These are phyloP conservation scores for Acleris cristana DNA, from an alignment of 2,888 invertebrate genomes.

Conservation along the genomic window DNA sequence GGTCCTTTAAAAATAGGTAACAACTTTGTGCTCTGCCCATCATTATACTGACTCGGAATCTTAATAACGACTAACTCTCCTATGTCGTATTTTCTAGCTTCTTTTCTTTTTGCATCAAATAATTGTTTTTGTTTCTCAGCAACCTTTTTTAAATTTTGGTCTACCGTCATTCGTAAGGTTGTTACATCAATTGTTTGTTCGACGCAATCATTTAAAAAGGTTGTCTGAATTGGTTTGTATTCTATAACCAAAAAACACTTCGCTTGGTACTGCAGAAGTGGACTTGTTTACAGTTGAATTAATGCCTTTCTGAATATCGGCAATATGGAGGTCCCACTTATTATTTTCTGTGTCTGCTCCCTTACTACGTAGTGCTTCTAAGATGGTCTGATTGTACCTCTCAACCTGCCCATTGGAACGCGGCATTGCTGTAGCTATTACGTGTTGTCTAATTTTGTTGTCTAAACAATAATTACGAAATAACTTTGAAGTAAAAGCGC, in stretches of 20 bases:
- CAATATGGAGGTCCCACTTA: constrained; percentile 2
- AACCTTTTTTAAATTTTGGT: constrained; percentile 39
- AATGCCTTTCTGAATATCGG: constrained; percentile 10
- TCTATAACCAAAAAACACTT: constrained; percentile 43
- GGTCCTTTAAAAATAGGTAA: constrained; percentile 44
- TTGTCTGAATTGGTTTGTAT: constrained; percentile 35
- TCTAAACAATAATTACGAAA: constrained; percentile 40
- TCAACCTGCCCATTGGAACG: constrained; percentile 6
- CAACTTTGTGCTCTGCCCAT: constrained; percentile 44
- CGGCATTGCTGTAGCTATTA: constrained; percentile 6
- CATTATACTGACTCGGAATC: constrained; percentile 42
- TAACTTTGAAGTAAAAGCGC: constrained; percentile 43
- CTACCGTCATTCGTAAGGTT: constrained; percentile 35
- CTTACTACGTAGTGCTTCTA: constrained; percentile 1
- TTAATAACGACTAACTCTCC: constrained; percentile 44
- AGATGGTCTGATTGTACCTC: not conserved
- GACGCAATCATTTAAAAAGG: constrained; percentile 21
- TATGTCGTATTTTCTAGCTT: constrained; percentile 35
- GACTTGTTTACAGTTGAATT: constrained; percentile 39
- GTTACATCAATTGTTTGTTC: constrained; percentile 37
- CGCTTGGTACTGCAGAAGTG: constrained; percentile 40
- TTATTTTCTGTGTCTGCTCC: constrained; percentile 3
- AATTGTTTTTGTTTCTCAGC: constrained; percentile 38
- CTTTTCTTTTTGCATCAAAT: constrained; percentile 41
- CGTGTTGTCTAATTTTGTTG: constrained; percentile 36